Percentiles rank a stretch among this genome's conserved stretches.
phyloP scores from a whole-genome alignment of 2,113 vertebrate genomes.

The Entelurus aequoreus region DNA sequence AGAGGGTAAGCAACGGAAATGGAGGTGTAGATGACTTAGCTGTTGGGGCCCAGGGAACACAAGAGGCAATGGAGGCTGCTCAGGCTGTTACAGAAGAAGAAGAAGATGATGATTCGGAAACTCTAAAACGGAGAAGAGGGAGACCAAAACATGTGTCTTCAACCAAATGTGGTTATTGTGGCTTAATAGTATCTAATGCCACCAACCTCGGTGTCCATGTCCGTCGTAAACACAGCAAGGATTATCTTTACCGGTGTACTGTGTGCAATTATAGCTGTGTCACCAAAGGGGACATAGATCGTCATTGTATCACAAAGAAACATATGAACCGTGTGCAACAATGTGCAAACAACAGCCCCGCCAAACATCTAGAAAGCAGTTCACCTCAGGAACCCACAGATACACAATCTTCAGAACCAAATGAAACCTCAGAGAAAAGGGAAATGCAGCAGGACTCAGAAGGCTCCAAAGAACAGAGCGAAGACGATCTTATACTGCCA shows the following conservation, averaged over 20 bases:
- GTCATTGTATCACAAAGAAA: slow-evolving; percentile 94
- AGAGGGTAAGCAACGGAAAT: slow-evolving; percentile 70
- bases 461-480: slow-evolving; percentile 29
- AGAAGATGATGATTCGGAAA: slow-evolving; percentile 25
- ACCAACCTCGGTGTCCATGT: slow-evolving; percentile 94
- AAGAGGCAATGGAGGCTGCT: slow-evolving; percentile 30
- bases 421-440: background rate
- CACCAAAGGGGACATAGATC: slow-evolving; percentile 98
- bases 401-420: slow-evolving; percentile 24
- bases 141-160: slow-evolving; percentile 77
- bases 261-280: slow-evolving; percentile 95
- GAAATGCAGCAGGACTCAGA: slow-evolving; percentile 40
- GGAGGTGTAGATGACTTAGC: slow-evolving; percentile 7
- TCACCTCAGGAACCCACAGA: slow-evolving; percentile 16
- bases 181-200: slow-evolving; percentile 88
- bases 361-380: slow-evolving; percentile 3
- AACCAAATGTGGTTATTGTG: slow-evolving; percentile 86
- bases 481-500: slow-evolving; percentile 27
- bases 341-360: slow-evolving; percentile 59
- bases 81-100: slow-evolving; percentile 6
- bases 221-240: slow-evolving; percentile 90
- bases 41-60: background rate
- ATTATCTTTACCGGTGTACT: slow-evolving; percentile 92
- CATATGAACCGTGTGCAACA: slow-evolving; percentile 81
- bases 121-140: slow-evolving; percentile 74